These are phyloP conservation scores for Trididemnum miniatum DNA, from an alignment of 23 tunicate genomes.

Conservation along the genomic window DNA sequence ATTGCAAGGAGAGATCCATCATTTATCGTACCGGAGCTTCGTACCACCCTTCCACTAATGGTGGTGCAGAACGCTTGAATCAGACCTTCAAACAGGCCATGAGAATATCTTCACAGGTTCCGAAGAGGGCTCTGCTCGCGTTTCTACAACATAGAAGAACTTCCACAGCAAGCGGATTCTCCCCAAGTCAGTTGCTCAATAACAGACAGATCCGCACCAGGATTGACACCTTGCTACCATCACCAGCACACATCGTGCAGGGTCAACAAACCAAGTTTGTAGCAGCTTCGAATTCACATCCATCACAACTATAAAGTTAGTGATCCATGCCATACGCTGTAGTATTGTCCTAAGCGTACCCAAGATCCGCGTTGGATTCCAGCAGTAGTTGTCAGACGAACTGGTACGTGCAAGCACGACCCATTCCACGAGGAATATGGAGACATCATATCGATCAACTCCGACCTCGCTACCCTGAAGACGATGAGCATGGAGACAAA, in stretches of 20 bases:
- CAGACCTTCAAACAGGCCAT: constrained; percentile 29
- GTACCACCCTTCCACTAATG: constrained; percentile 26
- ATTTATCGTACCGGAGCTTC: constrained; percentile 25
- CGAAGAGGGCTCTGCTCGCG: no score
- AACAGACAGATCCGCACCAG: constrained; percentile 35
- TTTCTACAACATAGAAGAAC: constrained; percentile 8
- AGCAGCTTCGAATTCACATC: background rate
- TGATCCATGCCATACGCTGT: background rate
- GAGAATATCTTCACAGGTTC: background rate
- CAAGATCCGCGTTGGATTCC: constrained; percentile 2
- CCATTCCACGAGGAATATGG: no score
- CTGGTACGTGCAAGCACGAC: background rate
- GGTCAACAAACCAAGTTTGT: background rate
- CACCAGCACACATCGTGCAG: constrained; percentile 15
- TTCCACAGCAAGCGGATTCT: no score
- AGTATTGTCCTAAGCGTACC: background rate
- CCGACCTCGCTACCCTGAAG: no score
- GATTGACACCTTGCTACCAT: constrained; percentile 23
- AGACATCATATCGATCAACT: no score
- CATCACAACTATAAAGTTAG: background rate
- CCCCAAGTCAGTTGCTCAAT: no score
- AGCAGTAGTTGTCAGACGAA: background rate
- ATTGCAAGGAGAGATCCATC: constrained; percentile 24
- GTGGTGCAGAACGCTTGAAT: constrained; percentile 15
- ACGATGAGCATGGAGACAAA: no score